phyloP scores from a whole-genome alignment of 2,888 invertebrate genomes.

The Phaonia tiefii region DNA sequence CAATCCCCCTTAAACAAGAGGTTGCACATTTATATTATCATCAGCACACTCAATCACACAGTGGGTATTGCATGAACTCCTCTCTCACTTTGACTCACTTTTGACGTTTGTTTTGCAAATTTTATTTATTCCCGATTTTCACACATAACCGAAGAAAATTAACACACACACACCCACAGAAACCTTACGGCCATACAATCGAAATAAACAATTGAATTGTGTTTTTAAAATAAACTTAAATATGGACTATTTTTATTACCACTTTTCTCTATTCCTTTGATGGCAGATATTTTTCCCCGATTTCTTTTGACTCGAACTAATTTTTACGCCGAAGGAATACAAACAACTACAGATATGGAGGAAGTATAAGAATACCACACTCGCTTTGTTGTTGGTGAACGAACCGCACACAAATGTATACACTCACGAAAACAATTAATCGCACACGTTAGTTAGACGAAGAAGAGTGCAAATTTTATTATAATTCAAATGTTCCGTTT shows the following conservation, averaged over 20 bases:
- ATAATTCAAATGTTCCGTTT: background rate
- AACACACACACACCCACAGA: background rate
- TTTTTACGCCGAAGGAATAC: background rate
- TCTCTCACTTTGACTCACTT: conserved; percentile 5
- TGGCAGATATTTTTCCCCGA: conserved; percentile 30
- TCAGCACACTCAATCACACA: background rate
- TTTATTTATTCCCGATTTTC: background rate
- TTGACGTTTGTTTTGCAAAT: conserved; percentile 22
- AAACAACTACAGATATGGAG: background rate
- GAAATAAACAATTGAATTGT: background rate
- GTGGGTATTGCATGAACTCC: conserved; percentile 50
- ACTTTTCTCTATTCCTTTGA: conserved; percentile 7
- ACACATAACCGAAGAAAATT: too few species aligned
- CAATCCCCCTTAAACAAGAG: conserved; percentile 29
- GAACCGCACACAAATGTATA: conserved; percentile 33
- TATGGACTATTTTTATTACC: conserved; percentile 9
- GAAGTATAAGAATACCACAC: conserved; percentile 29
- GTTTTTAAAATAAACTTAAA: background rate
- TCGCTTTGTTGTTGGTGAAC: conserved; percentile 12
- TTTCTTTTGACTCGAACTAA: conserved; percentile 32
- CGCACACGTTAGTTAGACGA: conserved; percentile 18
- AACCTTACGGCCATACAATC: too few species aligned
- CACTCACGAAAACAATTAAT: conserved; percentile 34
- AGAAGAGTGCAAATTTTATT: conserved; percentile 23
- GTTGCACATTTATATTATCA: conserved; percentile 33